Base-by-base conservation (phyloP, 2,797 vertebrate genomes). In the Phalanger gymnotis region DNA sequence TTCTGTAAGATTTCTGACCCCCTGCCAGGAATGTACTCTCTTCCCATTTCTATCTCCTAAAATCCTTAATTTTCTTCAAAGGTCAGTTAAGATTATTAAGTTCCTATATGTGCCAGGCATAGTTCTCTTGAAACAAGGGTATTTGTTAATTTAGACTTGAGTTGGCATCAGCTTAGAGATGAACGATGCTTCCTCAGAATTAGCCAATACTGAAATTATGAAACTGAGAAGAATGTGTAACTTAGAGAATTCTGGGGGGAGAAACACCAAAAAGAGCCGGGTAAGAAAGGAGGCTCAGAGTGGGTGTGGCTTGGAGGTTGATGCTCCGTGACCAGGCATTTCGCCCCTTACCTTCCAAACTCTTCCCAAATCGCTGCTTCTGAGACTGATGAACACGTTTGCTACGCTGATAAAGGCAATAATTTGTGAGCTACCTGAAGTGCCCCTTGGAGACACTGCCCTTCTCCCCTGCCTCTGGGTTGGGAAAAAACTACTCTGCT, bases 11-110 rank as follows among this genome's bases (percentile, higher is more conserved):
- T 95, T 93, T 95, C 47, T 94, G 25, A 16, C 58, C 53, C 40
- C 6, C 51, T 96, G n/a, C 31, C 61, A 91, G 31, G 34, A 91
- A 90, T 73, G 92, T 25, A 92, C 56, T 91, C 87, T 3, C 25
- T 12, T 47, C 14, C 14, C 2, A 73, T 92, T 73, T 96, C 95
- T 30, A 10, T 47, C 54, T 73, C 53, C 7, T 54, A 93, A 53
- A 66, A 53, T 57, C 31, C 54, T 95, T 61, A 96, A 92, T 40
- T 5, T 93, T 94, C 93, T 66, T 94, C 47, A 92, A 53, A 19
- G 87, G 6, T 93, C 40, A 87, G 52, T n/a, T n/a, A n/a, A n/a
- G n/a, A n/a, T 66, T 66, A 16, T 14, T 66, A 66, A 66, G 58
- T 34, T 34, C 34, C 31, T 66, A 5, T 31, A 34, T 66, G 12